A percentile compares a stretch with the other conserved stretches of the same genome.
These are phyloP conservation scores for Drosophila biarmipes DNA, from an alignment of 1,140 invertebrate species.

Conservation along the genomic window DNA sequence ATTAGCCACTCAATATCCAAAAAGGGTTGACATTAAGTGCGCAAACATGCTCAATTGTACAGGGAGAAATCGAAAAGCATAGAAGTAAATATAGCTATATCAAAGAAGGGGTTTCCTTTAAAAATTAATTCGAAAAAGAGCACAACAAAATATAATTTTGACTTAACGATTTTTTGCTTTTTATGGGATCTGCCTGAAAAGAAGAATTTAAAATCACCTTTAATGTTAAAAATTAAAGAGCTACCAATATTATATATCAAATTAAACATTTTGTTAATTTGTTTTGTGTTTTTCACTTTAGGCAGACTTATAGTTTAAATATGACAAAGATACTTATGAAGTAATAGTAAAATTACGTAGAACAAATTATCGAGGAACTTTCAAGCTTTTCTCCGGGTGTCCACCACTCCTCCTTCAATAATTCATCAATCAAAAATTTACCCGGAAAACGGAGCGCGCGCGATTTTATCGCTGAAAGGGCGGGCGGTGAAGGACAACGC, in stretches of 20 bases:
- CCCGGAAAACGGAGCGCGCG: conserved; percentile 46
- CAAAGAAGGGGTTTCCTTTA: no score
- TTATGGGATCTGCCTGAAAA: no score
- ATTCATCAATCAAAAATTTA: conserved; percentile 60
- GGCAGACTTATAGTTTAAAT: no score
- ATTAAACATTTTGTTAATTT: no score
- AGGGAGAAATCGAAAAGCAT: not conserved
- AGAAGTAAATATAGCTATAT: not conserved
- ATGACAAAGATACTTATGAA: no score
- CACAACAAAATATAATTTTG: no score
- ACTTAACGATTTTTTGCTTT: no score
- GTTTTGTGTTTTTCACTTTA: no score
- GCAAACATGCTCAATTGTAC: conserved; percentile 8
- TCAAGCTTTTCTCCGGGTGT: conserved; percentile 2
- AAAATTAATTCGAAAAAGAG: not conserved
- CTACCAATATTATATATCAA: no score
- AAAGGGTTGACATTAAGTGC: conserved; percentile 48
- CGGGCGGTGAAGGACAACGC: conserved; percentile 27
- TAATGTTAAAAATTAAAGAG: no score
- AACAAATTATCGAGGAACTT: not conserved
- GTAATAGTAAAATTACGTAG: no score
- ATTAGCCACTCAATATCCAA: conserved; percentile 14
- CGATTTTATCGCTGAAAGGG: conserved; percentile 65
- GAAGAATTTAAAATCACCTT: no score
- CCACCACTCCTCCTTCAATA: not conserved